A percentile compares a stretch with the other conserved stretches of the same genome.
Evolutionary conservation across 1,140 invertebrate genomes (phyloP).

Genomic region (Diorhabda sublineata): DNA sequence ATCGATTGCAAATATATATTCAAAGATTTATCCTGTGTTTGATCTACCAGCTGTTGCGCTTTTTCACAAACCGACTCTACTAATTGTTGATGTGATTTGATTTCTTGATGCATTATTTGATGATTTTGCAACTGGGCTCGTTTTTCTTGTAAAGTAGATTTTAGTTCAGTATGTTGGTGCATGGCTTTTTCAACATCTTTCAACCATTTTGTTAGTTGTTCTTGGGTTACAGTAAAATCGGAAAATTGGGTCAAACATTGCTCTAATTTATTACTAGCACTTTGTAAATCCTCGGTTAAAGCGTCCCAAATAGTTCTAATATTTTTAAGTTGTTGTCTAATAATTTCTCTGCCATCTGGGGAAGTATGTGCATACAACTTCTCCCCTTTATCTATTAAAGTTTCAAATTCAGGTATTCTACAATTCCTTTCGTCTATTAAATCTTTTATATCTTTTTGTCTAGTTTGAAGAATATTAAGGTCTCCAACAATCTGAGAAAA

Average conservation of each 20-base stretch:
- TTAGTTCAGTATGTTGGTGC: slow-evolving; percentile 85
- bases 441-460: slow-evolving; percentile 78
- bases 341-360: slow-evolving; percentile 86
- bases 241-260: slow-evolving; percentile 84
- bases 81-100: slow-evolving; percentile 83
- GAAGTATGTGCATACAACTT: slow-evolving; percentile 89
- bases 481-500: slow-evolving; percentile 85
- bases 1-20: slow-evolving; percentile 86
- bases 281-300: slow-evolving; percentile 78
- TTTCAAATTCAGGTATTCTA: slow-evolving; percentile 79
- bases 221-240: slow-evolving; percentile 83
- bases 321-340: slow-evolving; percentile 81
- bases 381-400: slow-evolving; percentile 83
- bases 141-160: slow-evolving; percentile 89
- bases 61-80: slow-evolving; percentile 90
- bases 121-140: slow-evolving; percentile 91
- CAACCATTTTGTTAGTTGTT: slow-evolving; percentile 89
- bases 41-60: slow-evolving; percentile 82
- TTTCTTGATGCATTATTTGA: slow-evolving; percentile 92
- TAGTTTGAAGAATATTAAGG: slow-evolving; percentile 75
- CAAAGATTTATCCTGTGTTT: slow-evolving; percentile 81
- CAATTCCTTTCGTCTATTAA: slow-evolving; percentile 75
- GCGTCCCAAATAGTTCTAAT: slow-evolving; percentile 82
- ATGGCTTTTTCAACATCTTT: slow-evolving; percentile 87
- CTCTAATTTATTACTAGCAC: slow-evolving; percentile 75